phyloP scores from a whole-genome alignment of 2,797 vertebrate species.

The Poliocrania exsul region DNA sequence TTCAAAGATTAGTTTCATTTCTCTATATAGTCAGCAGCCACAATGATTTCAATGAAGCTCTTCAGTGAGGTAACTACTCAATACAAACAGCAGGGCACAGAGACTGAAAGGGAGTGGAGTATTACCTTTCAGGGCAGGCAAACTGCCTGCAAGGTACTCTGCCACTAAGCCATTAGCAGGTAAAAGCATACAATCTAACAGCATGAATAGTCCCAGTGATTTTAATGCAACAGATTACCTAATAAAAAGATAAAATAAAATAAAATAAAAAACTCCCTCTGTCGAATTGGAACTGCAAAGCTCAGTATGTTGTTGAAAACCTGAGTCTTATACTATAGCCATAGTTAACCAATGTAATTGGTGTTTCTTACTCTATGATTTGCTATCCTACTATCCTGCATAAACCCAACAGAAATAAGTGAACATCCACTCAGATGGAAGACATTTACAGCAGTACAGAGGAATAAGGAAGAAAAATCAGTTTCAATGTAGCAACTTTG shows the following conservation, averaged over 20 bases:
- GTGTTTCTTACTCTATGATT: not conserved
- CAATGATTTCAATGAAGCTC: not conserved
- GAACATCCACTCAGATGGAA: not conserved
- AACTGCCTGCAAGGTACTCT: not conserved
- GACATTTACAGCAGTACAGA: not conserved
- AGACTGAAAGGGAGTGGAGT: not conserved
- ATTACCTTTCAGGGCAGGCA: not conserved
- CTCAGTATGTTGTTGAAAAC: not conserved
- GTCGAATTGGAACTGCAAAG: not conserved
- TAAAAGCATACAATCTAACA: not conserved
- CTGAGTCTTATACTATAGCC: not conserved
- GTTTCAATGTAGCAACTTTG: not conserved
- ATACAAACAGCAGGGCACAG: not conserved
- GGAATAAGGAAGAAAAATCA: not conserved
- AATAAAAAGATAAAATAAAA: not conserved
- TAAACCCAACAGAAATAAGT: not conserved
- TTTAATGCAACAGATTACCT: not conserved
- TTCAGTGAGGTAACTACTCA: not conserved
- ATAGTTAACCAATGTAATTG: not conserved
- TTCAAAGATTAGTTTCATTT: not conserved
- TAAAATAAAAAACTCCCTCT: not conserved
- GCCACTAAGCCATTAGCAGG: not conserved
- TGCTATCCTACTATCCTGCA: not conserved
- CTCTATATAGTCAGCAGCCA: not conserved
- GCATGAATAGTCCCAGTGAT: not conserved